Evolutionary conservation across 1,140 invertebrate genomes (phyloP).

Genomic region (Papilio aristodemus): DNA sequence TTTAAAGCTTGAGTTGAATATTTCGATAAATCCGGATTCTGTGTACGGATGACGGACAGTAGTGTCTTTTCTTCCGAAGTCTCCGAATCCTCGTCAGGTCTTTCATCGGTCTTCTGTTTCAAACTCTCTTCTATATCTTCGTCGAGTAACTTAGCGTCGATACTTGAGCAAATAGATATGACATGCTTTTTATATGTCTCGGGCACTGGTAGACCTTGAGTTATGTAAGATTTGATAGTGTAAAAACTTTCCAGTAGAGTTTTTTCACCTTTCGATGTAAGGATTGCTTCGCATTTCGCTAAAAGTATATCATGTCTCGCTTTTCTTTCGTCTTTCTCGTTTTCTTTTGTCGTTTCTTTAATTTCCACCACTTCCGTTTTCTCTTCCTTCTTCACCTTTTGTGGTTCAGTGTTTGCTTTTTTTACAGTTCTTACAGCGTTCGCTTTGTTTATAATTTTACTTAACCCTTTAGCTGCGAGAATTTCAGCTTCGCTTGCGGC

Average conservation of each 20-base stretch:
- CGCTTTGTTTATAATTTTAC: constrained; percentile 72
- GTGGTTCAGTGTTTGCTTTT: constrained; percentile 46
- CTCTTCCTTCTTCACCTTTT: constrained; percentile 48
- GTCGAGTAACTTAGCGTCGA: constrained; percentile 64
- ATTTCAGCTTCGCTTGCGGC: constrained; percentile 73
- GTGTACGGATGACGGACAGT: constrained; percentile 47
- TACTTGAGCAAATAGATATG: constrained; percentile 63
- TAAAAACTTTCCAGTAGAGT: constrained; percentile 67
- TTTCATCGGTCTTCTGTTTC: constrained; percentile 46
- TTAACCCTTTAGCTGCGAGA: constrained; percentile 70
- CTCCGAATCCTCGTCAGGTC: constrained; percentile 36
- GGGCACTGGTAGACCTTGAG: constrained; percentile 62
- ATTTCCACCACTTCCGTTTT: constrained; percentile 43
- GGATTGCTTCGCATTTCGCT: constrained; percentile 65
- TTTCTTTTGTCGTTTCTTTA: constrained; percentile 52
- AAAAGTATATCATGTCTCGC: constrained; percentile 55
- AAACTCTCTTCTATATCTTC: constrained; percentile 63
- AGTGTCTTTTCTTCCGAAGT: constrained; percentile 42
- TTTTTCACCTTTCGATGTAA: constrained; percentile 68
- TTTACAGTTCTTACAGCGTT: constrained; percentile 53
- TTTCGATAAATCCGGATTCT: constrained; percentile 67
- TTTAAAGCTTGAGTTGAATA: constrained; percentile 68
- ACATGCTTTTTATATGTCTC: constrained; percentile 70
- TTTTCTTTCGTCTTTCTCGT: constrained; percentile 22
- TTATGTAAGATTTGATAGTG: constrained; percentile 69